Base-by-base conservation (phyloP, 2,113 vertebrate species). In the Tetrax tetrax region DNA sequence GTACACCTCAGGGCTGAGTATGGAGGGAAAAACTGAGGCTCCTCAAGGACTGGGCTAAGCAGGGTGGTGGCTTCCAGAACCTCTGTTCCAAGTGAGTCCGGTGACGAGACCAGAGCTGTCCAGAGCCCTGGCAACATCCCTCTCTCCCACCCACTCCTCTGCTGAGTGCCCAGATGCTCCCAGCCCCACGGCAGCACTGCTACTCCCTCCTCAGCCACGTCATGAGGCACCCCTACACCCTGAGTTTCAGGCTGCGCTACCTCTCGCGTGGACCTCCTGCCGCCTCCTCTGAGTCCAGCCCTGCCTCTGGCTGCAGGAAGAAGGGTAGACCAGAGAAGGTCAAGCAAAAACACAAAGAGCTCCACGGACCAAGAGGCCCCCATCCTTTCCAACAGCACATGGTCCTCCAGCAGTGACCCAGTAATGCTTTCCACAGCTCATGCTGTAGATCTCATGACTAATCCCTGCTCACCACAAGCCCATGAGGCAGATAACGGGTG, bases 401-500 rank as follows among this genome's bases (percentile, higher is more conserved):
- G 57, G 33, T 60, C 29, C 54, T 84, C 45, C 31, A 82, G 71
- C 60, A 45, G 13, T 61, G 70, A 83, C 93, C 76, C 64, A 71
- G 94, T 47, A 84, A 76, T 1, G 53, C 57, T 79, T 59, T 50
- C 61, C 86, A 69, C 84, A 87, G 87, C 78, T 89, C 81, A 76
- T 4, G 74, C 91, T 95, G 50, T 50, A 83, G 35, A 41, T 82
- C 94, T 95, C 94, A 89, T 94, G 95, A 96, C 87, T 96, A 85
- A 94, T 76, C 29, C 41, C 59, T 94, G 41, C 69, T 90, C 66
- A 93, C 87, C 95, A 76, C 94, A 91, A 95, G 83, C 94, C 89
- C 0, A 0, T 56, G 54, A 87, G 60, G 90, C 88, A 94, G 83
- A 76, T 59, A 95, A 81, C 0, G 41, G 71, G 64, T 63, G 74